Evolutionary conservation across 2,888 invertebrate genomes (phyloP), one percentile per base, ranked within the genome.

Genomic region (Anthrax anthrax): DNA sequence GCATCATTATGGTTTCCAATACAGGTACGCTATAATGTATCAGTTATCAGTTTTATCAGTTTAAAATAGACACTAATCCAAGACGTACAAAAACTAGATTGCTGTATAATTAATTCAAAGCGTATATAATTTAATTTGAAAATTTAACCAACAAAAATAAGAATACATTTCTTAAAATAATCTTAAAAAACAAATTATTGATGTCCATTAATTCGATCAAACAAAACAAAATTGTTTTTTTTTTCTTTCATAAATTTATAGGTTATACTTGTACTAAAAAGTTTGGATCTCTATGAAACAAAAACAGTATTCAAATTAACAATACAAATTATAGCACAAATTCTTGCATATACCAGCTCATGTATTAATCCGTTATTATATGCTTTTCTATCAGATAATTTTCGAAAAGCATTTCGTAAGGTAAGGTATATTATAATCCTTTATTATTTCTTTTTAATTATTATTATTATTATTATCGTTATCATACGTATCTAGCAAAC

Each of bases 1-100:
- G 91, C 92, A 14, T 75, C 89, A n/a, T 88, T 91, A 70, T 94
- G 94, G 94, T 80, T 86, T 59, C 94, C 94, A 9, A 84, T 94
- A 58, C 91, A 92, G 76, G 83, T 91, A 55, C 71, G 58, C 46
- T 23, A 6, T 23, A 23, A 23, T n/a, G n/a, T n/a, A n/a, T n/a
- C n/a, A n/a, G n/a, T n/a, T n/a, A n/a, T n/a, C n/a, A n/a, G n/a
- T n/a, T n/a, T n/a, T n/a, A n/a, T n/a, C n/a, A n/a, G n/a, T n/a
- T n/a, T n/a, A n/a, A n/a, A n/a, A n/a, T n/a, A n/a, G n/a, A n/a
- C n/a, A n/a, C n/a, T n/a, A n/a, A n/a, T n/a, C n/a, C n/a, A n/a
- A n/a, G n/a, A n/a, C n/a, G n/a, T n/a, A n/a, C n/a, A n/a, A n/a
- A n/a, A n/a, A n/a, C n/a, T n/a, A n/a, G n/a, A n/a, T n/a, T n/a